Base-by-base conservation (phyloP, 2,888 invertebrate genomes). In the Mechanitis messenoides region DNA sequence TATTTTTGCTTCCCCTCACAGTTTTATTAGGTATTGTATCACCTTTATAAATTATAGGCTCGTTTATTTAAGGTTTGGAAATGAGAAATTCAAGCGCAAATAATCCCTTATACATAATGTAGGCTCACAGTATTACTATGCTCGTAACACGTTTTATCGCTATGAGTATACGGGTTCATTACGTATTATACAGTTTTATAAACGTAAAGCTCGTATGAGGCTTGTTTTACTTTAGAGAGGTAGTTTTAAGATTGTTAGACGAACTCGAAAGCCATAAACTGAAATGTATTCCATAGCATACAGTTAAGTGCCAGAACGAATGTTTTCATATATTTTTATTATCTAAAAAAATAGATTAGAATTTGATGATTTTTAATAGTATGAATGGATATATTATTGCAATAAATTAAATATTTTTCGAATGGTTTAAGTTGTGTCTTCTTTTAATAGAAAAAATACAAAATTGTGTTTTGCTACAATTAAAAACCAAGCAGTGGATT, bases 91-190 rank as follows among this genome's bases (percentile, higher is more conserved):
- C 47, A 35, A 45, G 53, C 9, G 54, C 46, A 55, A 58, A 58
- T 62, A 60, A 62, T 62, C 62, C 42, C 65, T 42, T 9, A 58
- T 33, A 53, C 45, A 59, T 60, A 53, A 60, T 56, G 53, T 46
- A 54, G 9, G 35, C 55, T 45, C 33, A 53, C 46, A 53, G 60
- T 60, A 62, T 60, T 35, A 54, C 58, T 46, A 35, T 50, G 35
- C 56, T 61, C 59, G 59, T 65, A 63, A 61, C 60, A 56, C 59
- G 63, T 46, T 61, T 63, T 55, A 63, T 61, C 58, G 56, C 59
- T 45, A 55, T 59, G 55, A 60, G 58, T 55, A 54, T 55, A 54
- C 35, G 38, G 54, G 59, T 59, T 65, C 63, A 63, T 63, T 63
- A 65, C 54, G 50, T 63, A 59, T 61, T 60, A 63, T 53, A 61